phyloP scores from a whole-genome alignment of 1,140 invertebrate species.

The Chlorops oryzae region DNA sequence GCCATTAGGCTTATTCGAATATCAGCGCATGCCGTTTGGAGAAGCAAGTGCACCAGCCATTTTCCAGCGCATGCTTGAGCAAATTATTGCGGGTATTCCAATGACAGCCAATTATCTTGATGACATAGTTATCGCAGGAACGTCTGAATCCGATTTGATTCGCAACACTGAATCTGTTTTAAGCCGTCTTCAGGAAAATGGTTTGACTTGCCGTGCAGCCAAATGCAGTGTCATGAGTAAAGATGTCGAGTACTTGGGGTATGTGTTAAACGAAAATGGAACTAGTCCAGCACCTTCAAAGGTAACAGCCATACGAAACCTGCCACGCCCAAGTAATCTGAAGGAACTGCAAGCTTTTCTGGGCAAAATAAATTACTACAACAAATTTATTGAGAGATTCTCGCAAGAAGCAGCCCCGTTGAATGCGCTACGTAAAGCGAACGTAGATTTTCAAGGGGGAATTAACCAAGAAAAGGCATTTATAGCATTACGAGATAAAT shows the following conservation, averaged over 20 bases:
- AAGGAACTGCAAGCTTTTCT: background rate
- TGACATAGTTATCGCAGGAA: slow-evolving; percentile 34
- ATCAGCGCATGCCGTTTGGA: slow-evolving; percentile 48
- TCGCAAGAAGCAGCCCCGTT: background rate
- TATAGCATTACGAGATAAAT: background rate
- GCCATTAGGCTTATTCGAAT: slow-evolving; percentile 41
- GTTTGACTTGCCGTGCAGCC: slow-evolving; percentile 12
- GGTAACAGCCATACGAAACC: background rate
- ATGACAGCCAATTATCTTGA: slow-evolving; percentile 40
- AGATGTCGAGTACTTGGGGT: background rate
- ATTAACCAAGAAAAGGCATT: background rate
- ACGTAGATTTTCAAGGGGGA: background rate
- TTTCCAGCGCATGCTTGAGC: slow-evolving; percentile 33
- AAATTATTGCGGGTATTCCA: slow-evolving; percentile 29
- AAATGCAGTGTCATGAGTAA: slow-evolving; percentile 4
- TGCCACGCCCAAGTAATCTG: background rate
- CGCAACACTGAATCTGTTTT: background rate
- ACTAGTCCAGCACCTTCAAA: background rate
- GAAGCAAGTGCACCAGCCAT: slow-evolving; percentile 34
- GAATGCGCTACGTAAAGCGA: background rate
- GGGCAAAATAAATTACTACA: background rate
- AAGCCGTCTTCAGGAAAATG: slow-evolving; percentile 11
- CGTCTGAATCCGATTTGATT: slow-evolving; percentile 18
- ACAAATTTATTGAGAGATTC: background rate
- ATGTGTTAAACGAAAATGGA: background rate